phyloP scores from a whole-genome alignment of 1,140 invertebrate species.

The Drosophila nikananu region DNA sequence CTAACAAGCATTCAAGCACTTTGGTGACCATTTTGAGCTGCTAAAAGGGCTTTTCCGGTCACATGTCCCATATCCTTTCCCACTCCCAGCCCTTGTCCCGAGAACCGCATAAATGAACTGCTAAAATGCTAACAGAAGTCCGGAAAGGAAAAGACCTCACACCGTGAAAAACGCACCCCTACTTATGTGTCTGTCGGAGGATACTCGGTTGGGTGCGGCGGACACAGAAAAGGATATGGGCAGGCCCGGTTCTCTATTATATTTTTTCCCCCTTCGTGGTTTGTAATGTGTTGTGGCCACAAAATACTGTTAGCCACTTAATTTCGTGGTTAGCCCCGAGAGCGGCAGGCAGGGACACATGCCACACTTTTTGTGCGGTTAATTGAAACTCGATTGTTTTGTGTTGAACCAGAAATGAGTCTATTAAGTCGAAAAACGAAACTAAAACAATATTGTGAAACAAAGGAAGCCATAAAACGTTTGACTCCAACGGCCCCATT shows the following conservation, averaged over 20 bases:
- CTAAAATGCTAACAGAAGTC: conserved; percentile 78
- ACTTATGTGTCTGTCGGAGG: conserved; percentile 65
- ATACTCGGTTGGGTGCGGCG: conserved; percentile 46
- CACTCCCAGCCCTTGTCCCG: conserved; percentile 5
- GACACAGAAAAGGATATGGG: conserved; percentile 60
- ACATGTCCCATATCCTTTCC: conserved; percentile 45
- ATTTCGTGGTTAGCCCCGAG: conserved; percentile 71
- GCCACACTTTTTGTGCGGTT: conserved; percentile 38
- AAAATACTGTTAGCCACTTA: conserved; percentile 78
- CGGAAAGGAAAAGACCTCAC: conserved; percentile 54
- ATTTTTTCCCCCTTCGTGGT: conserved; percentile 22
- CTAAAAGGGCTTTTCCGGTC: conserved; percentile 70
- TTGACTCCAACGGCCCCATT: conserved; percentile 42
- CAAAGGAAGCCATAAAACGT: conserved; percentile 55
- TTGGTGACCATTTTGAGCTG: conserved; percentile 52
- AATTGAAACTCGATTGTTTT: conserved; percentile 77
- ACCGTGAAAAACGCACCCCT: conserved; percentile 54
- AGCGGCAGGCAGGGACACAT: conserved; percentile 25
- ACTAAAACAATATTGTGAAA: conserved; percentile 52
- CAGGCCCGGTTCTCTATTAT: conserved; percentile 36
- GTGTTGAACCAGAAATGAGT: conserved; percentile 54
- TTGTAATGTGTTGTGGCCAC: conserved; percentile 60
- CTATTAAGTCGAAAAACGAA: conserved; percentile 54
- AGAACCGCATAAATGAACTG: conserved; percentile 75
- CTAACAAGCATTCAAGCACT: conserved; percentile 54